phyloP scores from a whole-genome alignment of 2,888 invertebrate genomes.

The Prionchulus punctatus region DNA sequence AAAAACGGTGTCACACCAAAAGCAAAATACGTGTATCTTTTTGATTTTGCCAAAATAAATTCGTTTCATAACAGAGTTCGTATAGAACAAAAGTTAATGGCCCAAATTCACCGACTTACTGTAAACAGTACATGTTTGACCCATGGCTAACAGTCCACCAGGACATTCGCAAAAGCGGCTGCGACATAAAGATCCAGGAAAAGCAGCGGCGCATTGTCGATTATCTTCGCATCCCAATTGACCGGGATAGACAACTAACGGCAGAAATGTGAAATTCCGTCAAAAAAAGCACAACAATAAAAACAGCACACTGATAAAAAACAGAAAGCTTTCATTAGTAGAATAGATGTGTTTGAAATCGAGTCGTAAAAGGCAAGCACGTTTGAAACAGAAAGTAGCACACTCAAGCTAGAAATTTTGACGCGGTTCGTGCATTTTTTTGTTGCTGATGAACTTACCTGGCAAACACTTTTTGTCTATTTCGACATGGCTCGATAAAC shows the following conservation, averaged over 20 bases:
- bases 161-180: slow-evolving; percentile 23
- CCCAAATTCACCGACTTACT: background rate
- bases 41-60: too few relatives aligned
- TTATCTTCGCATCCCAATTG: slow-evolving; percentile 24
- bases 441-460: slow-evolving; percentile 14
- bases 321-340: too few relatives aligned
- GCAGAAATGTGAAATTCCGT: background rate
- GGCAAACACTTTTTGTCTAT: slow-evolving; percentile 21
- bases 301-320: too few relatives aligned
- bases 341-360: too few relatives aligned
- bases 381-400: too few relatives aligned
- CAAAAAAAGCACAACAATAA: too few relatives aligned
- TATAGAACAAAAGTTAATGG: too few relatives aligned
- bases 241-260: slow-evolving; percentile 25
- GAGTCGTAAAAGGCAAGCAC: too few relatives aligned
- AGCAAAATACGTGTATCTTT: too few relatives aligned
- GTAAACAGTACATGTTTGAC: slow-evolving; percentile 18
- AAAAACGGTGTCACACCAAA: too few relatives aligned
- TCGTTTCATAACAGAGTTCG: too few relatives aligned
- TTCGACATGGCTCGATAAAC: slow-evolving; percentile 20
- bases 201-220: slow-evolving; percentile 23
- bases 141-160: slow-evolving; percentile 18
- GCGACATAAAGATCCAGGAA: slow-evolving; percentile 23
- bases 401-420: too few relatives aligned
- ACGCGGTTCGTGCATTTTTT: background rate